Percentiles rank a stretch among this genome's conserved stretches.
Evolutionary conservation across 2,888 invertebrate species (phyloP).

Genomic region (Phaonia tiefii): DNA sequence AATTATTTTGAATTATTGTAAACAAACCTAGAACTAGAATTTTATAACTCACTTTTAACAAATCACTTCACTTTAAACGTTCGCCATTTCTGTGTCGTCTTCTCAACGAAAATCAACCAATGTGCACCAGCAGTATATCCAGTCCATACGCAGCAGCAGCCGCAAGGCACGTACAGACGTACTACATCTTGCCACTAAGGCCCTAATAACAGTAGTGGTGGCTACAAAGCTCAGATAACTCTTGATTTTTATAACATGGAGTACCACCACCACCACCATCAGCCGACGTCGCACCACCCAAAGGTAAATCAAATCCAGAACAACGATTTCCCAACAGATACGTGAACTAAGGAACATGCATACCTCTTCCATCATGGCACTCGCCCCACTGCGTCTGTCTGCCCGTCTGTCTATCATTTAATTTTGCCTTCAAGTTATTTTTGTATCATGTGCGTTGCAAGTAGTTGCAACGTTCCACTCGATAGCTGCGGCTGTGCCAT

Average conservation of each 20-base stretch:
- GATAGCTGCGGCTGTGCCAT: not conserved
- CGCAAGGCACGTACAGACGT: constrained; percentile 22
- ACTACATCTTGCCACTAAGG: not conserved
- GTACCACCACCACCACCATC: constrained; percentile 22
- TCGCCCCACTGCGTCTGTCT: not conserved
- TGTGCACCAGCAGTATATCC: too few relatives aligned
- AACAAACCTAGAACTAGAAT: too few relatives aligned
- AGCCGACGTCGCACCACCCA: not conserved
- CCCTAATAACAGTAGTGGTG: constrained; percentile 34
- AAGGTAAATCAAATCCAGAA: constrained; percentile 14
- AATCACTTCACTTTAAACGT: too few relatives aligned
- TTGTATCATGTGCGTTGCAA: too few relatives aligned
- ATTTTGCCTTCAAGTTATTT: too few relatives aligned
- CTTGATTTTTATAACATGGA: constrained; percentile 49
- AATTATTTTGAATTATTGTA: too few relatives aligned
- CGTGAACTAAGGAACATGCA: not conserved
- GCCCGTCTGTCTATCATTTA: not conserved
- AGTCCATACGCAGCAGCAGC: not conserved
- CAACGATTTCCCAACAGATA: not conserved
- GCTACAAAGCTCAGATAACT: constrained; percentile 52
- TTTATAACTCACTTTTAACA: too few relatives aligned
- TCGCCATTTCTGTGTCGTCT: too few relatives aligned
- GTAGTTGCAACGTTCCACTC: not conserved
- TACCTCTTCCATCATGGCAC: not conserved
- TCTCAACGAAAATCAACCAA: too few relatives aligned